Evolutionary conservation across 2,888 invertebrate species (phyloP).

Genomic region (Cabera pusaria): DNA sequence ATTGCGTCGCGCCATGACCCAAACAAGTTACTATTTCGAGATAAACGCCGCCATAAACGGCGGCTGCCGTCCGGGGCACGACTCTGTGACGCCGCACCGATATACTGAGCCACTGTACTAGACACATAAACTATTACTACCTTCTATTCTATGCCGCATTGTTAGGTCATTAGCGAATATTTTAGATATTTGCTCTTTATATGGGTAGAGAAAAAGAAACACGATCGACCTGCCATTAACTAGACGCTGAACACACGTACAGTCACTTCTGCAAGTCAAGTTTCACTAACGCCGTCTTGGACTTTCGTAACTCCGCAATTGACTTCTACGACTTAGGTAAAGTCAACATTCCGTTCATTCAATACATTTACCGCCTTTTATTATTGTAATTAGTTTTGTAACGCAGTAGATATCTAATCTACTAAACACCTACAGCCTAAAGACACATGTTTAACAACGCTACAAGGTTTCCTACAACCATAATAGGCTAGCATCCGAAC

Average conservation of each 20-base stretch:
- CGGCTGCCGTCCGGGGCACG: slow-evolving; percentile 52
- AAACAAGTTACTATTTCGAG: slow-evolving; percentile 81
- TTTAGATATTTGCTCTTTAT: not conserved
- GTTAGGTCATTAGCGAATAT: slow-evolving; percentile 3
- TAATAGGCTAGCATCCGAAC: slow-evolving; percentile 45
- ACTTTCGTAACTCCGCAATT: too few relatives aligned
- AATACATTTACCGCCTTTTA: slow-evolving; percentile 44
- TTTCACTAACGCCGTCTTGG: too few relatives aligned
- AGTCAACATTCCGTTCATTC: slow-evolving; percentile 40
- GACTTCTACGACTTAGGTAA: slow-evolving; percentile 20
- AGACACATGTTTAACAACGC: slow-evolving; percentile 38
- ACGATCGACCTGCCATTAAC: too few relatives aligned
- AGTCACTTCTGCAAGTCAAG: too few relatives aligned
- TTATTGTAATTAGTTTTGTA: slow-evolving; percentile 46
- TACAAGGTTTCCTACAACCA: slow-evolving; percentile 46
- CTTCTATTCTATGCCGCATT: slow-evolving; percentile 53
- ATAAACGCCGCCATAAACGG: slow-evolving; percentile 78
- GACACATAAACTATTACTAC: slow-evolving; percentile 45
- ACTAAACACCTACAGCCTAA: slow-evolving; percentile 43
- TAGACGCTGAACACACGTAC: too few relatives aligned
- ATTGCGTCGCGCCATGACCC: slow-evolving; percentile 72
- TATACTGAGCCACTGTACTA: too few relatives aligned
- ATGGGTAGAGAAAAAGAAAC: too few relatives aligned
- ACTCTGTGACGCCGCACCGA: slow-evolving; percentile 46
- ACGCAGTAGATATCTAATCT: slow-evolving; percentile 26